Percentiles rank a stretch among this genome's conserved stretches.
Evolutionary conservation across 30 jellyfish, hydroid and myxozoan species (phyloP).

Genomic region (Aurelia aurita complex sp. Pacific): DNA sequence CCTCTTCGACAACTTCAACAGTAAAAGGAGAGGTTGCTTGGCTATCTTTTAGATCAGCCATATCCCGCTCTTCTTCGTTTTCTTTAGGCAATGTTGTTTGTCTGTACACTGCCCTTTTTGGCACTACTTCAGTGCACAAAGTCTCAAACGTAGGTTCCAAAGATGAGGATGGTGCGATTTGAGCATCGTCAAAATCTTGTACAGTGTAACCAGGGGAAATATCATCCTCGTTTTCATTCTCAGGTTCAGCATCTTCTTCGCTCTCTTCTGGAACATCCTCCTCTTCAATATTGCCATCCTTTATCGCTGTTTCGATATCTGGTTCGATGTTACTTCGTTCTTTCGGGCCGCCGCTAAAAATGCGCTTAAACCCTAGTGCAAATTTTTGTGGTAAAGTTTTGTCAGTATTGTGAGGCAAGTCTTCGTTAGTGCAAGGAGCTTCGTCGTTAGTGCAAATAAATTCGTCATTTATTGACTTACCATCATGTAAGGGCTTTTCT

Average conservation of each 20-base stretch:
- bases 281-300: no score
- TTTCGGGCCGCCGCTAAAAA: constrained; percentile 7
- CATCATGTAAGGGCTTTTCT: neutral
- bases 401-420: neutral
- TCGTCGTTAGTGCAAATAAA: neutral
- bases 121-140: constrained; percentile 5
- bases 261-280: no score
- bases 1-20: neutral
- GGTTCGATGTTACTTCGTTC: neutral
- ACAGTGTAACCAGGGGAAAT: no score
- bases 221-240: no score
- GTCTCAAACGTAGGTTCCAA: neutral
- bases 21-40: neutral
- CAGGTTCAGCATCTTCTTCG: no score
- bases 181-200: constrained; percentile 1
- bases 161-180: no score
- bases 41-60: constrained; percentile 6
- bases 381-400: neutral
- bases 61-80: neutral
- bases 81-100: neutral
- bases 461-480: neutral
- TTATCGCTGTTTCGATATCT: neutral
- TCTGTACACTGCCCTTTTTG: constrained; percentile 28
- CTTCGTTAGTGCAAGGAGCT: neutral
- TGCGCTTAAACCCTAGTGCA: neutral